Conservation (phyloP, 2,797 vertebrate species). For the Gallinago nigripennis region DNA sequence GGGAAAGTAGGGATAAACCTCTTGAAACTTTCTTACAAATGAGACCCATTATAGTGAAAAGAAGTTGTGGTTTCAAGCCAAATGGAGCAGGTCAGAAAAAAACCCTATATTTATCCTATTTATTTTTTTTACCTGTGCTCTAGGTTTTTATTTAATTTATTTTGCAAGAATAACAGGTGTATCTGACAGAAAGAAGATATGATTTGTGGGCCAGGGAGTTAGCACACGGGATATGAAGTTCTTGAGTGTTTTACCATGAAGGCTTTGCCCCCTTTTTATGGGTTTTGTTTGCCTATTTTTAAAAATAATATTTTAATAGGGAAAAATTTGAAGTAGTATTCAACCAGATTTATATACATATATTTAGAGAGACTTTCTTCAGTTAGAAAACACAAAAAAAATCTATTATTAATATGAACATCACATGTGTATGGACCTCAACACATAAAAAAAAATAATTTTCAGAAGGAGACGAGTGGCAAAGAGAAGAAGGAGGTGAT, state of each 20-base stretch:
- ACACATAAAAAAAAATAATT: not conserved
- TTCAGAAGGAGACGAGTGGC: not conserved
- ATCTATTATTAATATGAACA: not conserved
- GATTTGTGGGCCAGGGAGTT: not conserved
- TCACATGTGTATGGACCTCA: rapidly evolving
- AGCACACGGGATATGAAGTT: not conserved
- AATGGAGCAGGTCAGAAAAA: not conserved
- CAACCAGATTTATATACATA: not conserved
- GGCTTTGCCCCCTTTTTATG: not conserved
- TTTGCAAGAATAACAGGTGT: not conserved
- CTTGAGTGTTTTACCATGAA: not conserved
- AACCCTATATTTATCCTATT: not conserved
- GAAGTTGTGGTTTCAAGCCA: not conserved
- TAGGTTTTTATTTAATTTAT: not conserved
- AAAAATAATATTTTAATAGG: not conserved
- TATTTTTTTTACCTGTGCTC: not conserved
- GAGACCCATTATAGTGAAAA: not conserved
- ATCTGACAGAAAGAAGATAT: not conserved
- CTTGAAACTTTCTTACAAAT: not conserved
- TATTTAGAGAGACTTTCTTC: not conserved
- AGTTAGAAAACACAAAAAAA: not conserved
- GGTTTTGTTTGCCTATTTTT: not conserved
- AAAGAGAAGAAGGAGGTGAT: not conserved
- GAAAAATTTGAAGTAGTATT: not conserved
- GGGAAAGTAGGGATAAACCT: not conserved